Base-by-base conservation (phyloP, 2,797 vertebrate species). In the Trichosurus vulpecula region DNA sequence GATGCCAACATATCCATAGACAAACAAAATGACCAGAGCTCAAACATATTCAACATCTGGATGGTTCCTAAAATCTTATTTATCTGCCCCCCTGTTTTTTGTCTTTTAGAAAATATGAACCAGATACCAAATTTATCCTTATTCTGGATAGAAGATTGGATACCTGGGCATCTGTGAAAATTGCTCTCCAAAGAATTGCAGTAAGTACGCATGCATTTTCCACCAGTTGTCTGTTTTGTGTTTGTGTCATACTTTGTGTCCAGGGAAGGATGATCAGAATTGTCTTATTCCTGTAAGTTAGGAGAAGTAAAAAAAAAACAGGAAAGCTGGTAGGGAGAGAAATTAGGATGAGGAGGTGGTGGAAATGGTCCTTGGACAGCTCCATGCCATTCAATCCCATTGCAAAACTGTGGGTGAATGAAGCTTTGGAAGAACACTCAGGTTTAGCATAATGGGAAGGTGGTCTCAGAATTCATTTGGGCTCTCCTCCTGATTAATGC, bases 101-200 rank as follows among this genome's bases (percentile, higher is more conserved):
- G 10, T 90, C 2, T 98, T 98, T 3, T 97, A 99, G 99, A 98
- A 98, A 99, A 66, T 99, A 99, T 94, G 99, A 99, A 97, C 98
- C 99, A 8, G 99, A 99, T 91, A 99, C 99, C 54, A 99, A 99
- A 98, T 99, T 99, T 98, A 99, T 99, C 98, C 98, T 99, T 93
- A 99, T 99, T 98, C 98, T 99, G 99, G 99, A 99, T 97, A 98
- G 99, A 98, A 99, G 99, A 98, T 95, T 99, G 98, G 99, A 99
- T 96, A 99, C 99, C 0, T 99, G 99, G 99, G 98, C 99, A 94
- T 99, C 99, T 1, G 99, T 99, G 97, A 99, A 99, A 99, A 99
- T 98, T 2, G 99, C 99, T 93, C 99, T 99, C 81, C 99, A 99
- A 92, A 99, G 99, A 98, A 99, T 99, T 98, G 99, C 99, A 97